Percentiles rank a stretch among this genome's conserved stretches.
Conservation (phyloP, 2,797 vertebrate species). For the Ptychobarbus kaznakovi region DNA sequence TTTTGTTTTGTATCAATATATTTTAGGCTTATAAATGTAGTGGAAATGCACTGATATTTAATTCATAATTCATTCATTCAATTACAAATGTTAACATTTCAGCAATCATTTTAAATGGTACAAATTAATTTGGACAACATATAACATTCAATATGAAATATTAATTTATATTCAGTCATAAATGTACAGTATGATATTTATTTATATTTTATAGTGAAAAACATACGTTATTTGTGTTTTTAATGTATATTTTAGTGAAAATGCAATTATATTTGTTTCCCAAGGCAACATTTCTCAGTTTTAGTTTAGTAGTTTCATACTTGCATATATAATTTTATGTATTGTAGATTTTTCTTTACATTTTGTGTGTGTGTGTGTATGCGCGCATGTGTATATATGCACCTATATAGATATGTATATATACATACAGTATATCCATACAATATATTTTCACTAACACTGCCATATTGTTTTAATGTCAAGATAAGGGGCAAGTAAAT, state of each 20-base stretch:
- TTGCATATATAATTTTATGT: no score
- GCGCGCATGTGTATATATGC: no score
- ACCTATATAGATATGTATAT: no score
- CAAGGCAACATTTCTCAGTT: no score
- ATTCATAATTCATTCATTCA: background rate
- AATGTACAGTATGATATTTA: background rate
- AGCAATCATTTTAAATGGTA: background rate
- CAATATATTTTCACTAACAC: no score
- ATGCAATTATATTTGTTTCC: no score
- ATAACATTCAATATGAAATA: background rate
- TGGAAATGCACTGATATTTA: background rate
- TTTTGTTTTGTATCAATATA: background rate
- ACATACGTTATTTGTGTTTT: background rate
- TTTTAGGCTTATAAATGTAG: background rate
- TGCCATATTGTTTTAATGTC: no score
- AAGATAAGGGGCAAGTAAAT: background rate
- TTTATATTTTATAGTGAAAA: background rate
- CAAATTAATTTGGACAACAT: background rate
- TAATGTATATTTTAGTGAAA: background rate
- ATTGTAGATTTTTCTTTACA: no score
- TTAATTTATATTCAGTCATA: background rate
- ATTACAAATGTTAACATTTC: background rate
- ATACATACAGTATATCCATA: no score
- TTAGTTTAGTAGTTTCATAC: no score
- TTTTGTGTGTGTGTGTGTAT: no score